Percentiles rank a stretch among this genome's conserved stretches.
These are phyloP conservation scores for Hybos culiciformis DNA, from an alignment of 2,888 invertebrate genomes.

Conservation along the genomic window DNA sequence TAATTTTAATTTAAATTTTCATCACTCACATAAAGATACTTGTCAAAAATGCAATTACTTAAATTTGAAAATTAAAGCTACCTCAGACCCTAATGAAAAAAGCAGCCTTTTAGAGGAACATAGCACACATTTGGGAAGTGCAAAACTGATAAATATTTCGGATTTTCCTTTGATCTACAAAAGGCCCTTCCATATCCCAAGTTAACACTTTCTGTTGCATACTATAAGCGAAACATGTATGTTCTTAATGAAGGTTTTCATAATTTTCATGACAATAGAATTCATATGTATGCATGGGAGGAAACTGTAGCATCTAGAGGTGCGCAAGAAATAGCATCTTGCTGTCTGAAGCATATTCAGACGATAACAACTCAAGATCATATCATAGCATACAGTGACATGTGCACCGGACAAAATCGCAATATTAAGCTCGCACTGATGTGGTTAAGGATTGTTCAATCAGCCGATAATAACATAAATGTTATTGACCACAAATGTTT, in stretches of 20 bases:
- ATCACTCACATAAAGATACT: slow-evolving; percentile 19
- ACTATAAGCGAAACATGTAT: slow-evolving; percentile 6
- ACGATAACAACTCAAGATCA: slow-evolving; percentile 16
- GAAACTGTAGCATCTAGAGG: slow-evolving; percentile 16
- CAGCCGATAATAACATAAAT: slow-evolving; percentile 10
- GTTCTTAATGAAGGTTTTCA: slow-evolving; percentile 4
- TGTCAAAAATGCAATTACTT: slow-evolving; percentile 20
- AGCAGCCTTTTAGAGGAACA: slow-evolving; percentile 14
- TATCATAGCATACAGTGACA: slow-evolving; percentile 10
- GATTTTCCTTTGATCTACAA: slow-evolving; percentile 9
- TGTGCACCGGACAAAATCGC: slow-evolving; percentile 12
- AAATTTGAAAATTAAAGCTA: slow-evolving; percentile 20
- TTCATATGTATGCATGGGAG: slow-evolving; percentile 6
- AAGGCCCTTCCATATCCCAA: slow-evolving; percentile 4
- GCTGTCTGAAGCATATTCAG: slow-evolving; percentile 16
- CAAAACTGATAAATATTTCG: slow-evolving; percentile 14
- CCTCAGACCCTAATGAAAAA: slow-evolving; percentile 19
- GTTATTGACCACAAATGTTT: slow-evolving; percentile 15
- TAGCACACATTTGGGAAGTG: slow-evolving; percentile 18
- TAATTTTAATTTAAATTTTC: slow-evolving; percentile 17
- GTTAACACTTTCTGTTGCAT: slow-evolving; percentile 6
- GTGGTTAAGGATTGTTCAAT: slow-evolving; percentile 9
- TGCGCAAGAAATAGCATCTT: slow-evolving; percentile 16
- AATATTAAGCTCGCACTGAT: slow-evolving; percentile 4
- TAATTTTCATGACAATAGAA: slow-evolving; percentile 2